phyloP scores from a whole-genome alignment of 2,888 invertebrate genomes.

The Amiota mariae region DNA sequence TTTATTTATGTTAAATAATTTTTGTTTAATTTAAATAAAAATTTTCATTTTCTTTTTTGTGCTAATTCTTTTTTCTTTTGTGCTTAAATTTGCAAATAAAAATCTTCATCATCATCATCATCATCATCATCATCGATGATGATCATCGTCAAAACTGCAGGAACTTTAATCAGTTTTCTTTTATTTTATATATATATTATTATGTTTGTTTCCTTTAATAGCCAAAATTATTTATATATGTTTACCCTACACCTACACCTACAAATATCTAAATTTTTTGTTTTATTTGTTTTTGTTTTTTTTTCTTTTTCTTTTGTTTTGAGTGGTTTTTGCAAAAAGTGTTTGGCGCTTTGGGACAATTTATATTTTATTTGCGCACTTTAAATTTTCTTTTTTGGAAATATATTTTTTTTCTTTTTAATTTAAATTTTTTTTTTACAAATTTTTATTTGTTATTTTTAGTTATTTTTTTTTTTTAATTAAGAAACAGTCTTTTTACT shows the following conservation, averaged over 20 bases:
- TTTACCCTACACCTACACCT: slow-evolving; percentile 45
- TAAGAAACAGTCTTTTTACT: slow-evolving; percentile 66
- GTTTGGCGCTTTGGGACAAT: slow-evolving; percentile 28
- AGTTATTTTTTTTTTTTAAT: slow-evolving; percentile 41
- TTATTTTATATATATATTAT: slow-evolving; percentile 34
- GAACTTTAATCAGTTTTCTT: slow-evolving; percentile 52
- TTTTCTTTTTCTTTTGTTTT: slow-evolving; percentile 34
- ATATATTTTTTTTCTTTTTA: slow-evolving; percentile 38
- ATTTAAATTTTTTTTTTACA: slow-evolving; percentile 28
- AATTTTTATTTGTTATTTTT: slow-evolving; percentile 41
- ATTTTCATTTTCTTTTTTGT: slow-evolving; percentile 31
- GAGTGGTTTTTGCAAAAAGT: slow-evolving; percentile 51
- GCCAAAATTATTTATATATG: slow-evolving; percentile 20
- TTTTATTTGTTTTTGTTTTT: slow-evolving; percentile 21
- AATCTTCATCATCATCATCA: no score
- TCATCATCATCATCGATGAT: no score
- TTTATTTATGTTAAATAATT: slow-evolving; percentile 29
- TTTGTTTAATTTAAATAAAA: slow-evolving; percentile 24
- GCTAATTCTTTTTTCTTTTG: slow-evolving; percentile 26
- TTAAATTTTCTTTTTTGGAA: slow-evolving; percentile 36
- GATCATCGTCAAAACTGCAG: slow-evolving; percentile 58
- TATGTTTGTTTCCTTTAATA: slow-evolving; percentile 46
- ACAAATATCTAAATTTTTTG: slow-evolving; percentile 30
- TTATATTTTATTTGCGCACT: slow-evolving; percentile 34
- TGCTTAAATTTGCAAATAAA: slow-evolving; percentile 26